Percentiles rank a stretch among this genome's conserved stretches.
phyloP scores from a whole-genome alignment of 2,113 vertebrate genomes.

The Circaetus cinerascens region DNA sequence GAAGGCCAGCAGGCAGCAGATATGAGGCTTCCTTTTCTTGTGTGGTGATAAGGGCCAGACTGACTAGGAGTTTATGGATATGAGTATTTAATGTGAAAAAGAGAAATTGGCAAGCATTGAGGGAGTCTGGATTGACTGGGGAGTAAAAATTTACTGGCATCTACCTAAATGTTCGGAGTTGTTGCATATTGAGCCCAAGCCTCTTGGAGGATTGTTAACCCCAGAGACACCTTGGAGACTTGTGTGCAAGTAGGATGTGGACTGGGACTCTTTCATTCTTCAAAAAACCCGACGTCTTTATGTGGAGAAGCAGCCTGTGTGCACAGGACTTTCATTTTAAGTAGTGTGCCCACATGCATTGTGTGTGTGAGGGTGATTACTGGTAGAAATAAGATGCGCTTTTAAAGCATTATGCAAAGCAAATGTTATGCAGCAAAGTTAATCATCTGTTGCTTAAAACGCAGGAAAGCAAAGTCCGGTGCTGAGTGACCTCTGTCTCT shows the following conservation, averaged over 20 bases:
- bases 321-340: not conserved
- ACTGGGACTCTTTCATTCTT: not conserved
- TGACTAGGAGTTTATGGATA: not conserved
- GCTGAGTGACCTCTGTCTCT: not conserved
- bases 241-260: not conserved
- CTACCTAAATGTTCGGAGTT: not conserved
- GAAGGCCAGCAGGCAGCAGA: not conserved
- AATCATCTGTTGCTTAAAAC: not conserved
- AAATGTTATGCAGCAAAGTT: not conserved
- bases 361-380: not conserved
- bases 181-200: not conserved
- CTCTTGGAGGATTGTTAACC: not conserved
- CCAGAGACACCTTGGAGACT: not conserved
- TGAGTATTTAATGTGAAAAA: not conserved
- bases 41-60: not conserved
- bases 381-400: not conserved
- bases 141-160: not conserved
- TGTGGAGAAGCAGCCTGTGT: not conserved
- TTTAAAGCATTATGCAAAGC: not conserved
- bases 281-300: fast-evolving
- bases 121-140: not conserved
- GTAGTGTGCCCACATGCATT: fast-evolving
- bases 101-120: not conserved
- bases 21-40: not conserved
- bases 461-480: not conserved